Percentiles rank a stretch among this genome's conserved stretches.
These are phyloP conservation scores for Emmelina monodactyla DNA, from an alignment of 2,888 invertebrate genomes.

Conservation along the genomic window DNA sequence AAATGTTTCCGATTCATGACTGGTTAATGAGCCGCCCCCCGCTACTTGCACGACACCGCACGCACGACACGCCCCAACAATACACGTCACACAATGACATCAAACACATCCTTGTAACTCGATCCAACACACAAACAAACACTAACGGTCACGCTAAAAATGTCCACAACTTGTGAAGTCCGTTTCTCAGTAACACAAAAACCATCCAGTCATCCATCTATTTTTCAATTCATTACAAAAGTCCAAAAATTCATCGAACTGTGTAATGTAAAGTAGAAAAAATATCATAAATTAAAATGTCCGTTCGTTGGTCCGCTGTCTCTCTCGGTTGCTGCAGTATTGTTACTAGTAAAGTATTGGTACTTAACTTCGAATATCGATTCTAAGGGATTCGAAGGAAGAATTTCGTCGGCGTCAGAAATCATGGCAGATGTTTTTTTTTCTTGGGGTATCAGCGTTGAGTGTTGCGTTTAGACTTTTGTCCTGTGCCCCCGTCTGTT, in stretches of 20 bases:
- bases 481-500: slow-evolving; percentile 48
- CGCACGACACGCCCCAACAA: slow-evolving; percentile 34
- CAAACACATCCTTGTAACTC: slow-evolving; percentile 43
- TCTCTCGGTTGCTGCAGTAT: slow-evolving; percentile 37
- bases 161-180: slow-evolving; percentile 59
- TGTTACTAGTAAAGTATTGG: slow-evolving; percentile 49
- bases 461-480: slow-evolving; percentile 54
- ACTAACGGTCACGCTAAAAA: slow-evolving; percentile 35
- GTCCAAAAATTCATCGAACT: slow-evolving; percentile 57
- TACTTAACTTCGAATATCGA: slow-evolving; percentile 57
- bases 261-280: slow-evolving; percentile 43
- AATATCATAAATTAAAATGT: slow-evolving; percentile 63
- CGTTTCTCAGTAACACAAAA: slow-evolving; percentile 59
- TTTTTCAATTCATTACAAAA: slow-evolving; percentile 62
- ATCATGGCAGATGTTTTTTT: slow-evolving; percentile 51
- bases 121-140: slow-evolving; percentile 37
- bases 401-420: slow-evolving; percentile 37
- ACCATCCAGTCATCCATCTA: slow-evolving; percentile 41
- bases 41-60: slow-evolving; percentile 18
- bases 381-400: slow-evolving; percentile 43
- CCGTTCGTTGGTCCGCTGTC: slow-evolving; percentile 40
- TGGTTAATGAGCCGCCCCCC: slow-evolving; percentile 45
- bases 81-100: slow-evolving; percentile 42
- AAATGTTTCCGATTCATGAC: slow-evolving; percentile 51
- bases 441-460: slow-evolving; percentile 33